These are phyloP conservation scores for Stenchaetothrips biformis DNA, from an alignment of 2,888 invertebrate genomes.

Conservation along the genomic window DNA sequence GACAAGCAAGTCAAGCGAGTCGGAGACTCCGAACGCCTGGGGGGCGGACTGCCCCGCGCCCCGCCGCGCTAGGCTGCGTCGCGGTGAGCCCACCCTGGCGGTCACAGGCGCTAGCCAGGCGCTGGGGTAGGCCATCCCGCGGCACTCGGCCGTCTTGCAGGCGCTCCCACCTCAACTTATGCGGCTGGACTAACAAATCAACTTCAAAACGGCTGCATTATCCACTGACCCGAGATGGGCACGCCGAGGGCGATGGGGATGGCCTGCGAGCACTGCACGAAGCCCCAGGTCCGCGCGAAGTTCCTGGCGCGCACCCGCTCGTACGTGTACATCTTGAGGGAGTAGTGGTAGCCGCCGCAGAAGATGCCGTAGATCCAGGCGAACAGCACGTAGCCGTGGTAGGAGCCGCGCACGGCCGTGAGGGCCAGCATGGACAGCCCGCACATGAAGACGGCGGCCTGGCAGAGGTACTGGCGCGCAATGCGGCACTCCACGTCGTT, in stretches of 20 bases:
- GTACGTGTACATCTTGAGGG: constrained; percentile 83
- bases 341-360: constrained; percentile 83
- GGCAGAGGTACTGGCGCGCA: constrained; percentile 71
- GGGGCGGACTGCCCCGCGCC: no score
- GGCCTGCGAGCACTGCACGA: constrained; percentile 80
- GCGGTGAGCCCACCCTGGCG: no score
- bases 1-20: no score
- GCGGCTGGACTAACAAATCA: no score
- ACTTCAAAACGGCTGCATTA: no score
- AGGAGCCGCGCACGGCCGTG: constrained; percentile 63
- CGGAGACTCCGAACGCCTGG: no score
- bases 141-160: no score
- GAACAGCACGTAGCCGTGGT: constrained; percentile 67
- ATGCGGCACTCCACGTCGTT: constrained; percentile 80
- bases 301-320: constrained; percentile 79
- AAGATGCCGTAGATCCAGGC: constrained; percentile 81
- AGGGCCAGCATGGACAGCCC: constrained; percentile 71
- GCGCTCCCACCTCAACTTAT: no score
- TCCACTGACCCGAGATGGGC: constrained; percentile 69
- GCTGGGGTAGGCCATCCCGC: no score
- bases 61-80: no score
- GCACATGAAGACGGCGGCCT: constrained; percentile 74
- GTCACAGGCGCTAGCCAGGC: no score
- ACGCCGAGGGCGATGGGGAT: constrained; percentile 80
- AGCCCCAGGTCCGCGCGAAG: constrained; percentile 84